These are phyloP conservation scores for Trisateles emortualis DNA, from an alignment of 2,888 invertebrate species.

Conservation along the genomic window DNA sequence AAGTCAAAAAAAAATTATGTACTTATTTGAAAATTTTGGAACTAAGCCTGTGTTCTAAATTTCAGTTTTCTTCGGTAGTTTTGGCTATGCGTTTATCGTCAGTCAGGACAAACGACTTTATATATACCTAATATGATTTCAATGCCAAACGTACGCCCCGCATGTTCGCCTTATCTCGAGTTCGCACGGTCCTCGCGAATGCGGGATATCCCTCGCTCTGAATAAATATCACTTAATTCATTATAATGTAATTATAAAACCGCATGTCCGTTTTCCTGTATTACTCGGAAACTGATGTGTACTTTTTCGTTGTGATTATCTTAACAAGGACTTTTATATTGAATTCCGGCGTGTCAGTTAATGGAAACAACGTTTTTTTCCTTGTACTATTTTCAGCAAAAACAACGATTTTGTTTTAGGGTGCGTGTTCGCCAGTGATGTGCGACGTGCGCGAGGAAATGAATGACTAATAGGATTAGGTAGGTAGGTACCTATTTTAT, in stretches of 20 bases:
- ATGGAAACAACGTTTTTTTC: not conserved
- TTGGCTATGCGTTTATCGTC: too few relatives aligned
- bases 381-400: not conserved
- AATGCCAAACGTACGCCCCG: constrained; percentile 7
- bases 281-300: constrained; percentile 33
- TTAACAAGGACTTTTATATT: constrained; percentile 9
- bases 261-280: constrained; percentile 44
- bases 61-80: too few relatives aligned
- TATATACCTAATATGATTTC: constrained; percentile 1
- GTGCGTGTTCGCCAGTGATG: too few relatives aligned
- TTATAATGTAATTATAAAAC: constrained; percentile 17
- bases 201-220: constrained; percentile 28
- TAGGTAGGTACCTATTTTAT: too few relatives aligned
- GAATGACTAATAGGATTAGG: too few relatives aligned
- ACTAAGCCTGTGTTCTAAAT: too few relatives aligned
- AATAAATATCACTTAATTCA: constrained; percentile 31
- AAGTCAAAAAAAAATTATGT: too few relatives aligned
- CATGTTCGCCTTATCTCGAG: constrained; percentile 28
- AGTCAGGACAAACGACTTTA: not conserved
- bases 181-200: constrained; percentile 29
- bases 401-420: too few relatives aligned
- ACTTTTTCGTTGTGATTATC: constrained; percentile 6
- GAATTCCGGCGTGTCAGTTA: not conserved
- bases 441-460: too few relatives aligned
- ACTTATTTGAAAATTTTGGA: too few relatives aligned